A percentile compares a stretch with the other conserved stretches of the same genome.
Conservation (phyloP, 2,888 invertebrate genomes). For the Urechis unicinctus region DNA sequence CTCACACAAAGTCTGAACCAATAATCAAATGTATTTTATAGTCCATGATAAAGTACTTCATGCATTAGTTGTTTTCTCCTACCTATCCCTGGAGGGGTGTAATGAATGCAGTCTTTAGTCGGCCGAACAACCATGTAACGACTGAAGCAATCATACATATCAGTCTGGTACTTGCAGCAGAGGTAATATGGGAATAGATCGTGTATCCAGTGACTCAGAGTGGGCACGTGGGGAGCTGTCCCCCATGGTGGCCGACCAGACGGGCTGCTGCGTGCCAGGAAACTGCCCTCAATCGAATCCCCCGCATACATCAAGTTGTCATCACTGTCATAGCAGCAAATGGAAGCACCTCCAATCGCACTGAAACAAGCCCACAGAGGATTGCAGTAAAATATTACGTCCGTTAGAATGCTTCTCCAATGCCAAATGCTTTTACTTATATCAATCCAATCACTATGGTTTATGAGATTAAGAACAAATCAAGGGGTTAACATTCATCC, state of each 20-base stretch:
- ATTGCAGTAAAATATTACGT: no score
- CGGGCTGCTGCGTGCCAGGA: neutral
- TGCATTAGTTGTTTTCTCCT: no score
- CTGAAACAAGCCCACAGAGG: neutral
- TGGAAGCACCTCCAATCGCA: neutral
- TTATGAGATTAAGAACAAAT: neutral
- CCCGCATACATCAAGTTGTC: slow-evolving; percentile 8
- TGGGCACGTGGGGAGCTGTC: neutral
- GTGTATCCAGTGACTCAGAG: slow-evolving; percentile 5
- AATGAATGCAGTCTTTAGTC: slow-evolving; percentile 4
- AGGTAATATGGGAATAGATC: slow-evolving; percentile 5
- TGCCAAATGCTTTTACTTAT: no score
- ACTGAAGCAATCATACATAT: slow-evolving; percentile 3
- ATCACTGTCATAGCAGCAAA: slow-evolving; percentile 4
- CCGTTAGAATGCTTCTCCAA: no score
- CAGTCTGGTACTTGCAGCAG: slow-evolving; percentile 4
- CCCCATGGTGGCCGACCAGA: slow-evolving; percentile 1
- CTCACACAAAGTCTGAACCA: no score
- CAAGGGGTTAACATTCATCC: no score
- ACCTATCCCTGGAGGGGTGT: no score
- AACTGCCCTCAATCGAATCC: slow-evolving; percentile 2
- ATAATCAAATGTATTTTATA: no score
- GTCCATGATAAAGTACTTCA: no score
- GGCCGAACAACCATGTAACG: neutral
- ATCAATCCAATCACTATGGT: neutral